Conservation (phyloP, 2,888 invertebrate genomes). For the Pegoplata infirma region DNA sequence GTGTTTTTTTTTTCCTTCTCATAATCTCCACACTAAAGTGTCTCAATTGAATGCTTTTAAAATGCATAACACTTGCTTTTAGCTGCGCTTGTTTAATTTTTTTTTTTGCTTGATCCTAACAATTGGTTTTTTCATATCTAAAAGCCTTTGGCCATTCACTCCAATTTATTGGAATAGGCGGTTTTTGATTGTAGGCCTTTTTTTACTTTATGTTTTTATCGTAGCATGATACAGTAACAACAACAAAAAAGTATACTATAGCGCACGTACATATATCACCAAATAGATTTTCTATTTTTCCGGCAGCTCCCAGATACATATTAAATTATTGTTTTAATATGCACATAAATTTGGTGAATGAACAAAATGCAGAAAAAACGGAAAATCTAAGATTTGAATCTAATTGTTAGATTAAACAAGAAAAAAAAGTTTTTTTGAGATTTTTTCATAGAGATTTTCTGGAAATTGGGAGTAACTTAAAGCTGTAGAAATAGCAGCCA, state of each 20-base stretch:
- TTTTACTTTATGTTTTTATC: not conserved
- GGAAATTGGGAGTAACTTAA: not conserved
- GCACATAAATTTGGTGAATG: constrained; percentile 56
- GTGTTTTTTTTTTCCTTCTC: not conserved
- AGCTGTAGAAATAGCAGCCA: constrained; percentile 10
- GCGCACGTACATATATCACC: constrained; percentile 47
- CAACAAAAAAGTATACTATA: not conserved
- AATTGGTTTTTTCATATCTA: not conserved
- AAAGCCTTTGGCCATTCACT: constrained; percentile 52
- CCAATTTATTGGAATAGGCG: constrained; percentile 43
- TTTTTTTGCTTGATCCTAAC: not conserved
- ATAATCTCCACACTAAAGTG: constrained; percentile 42
- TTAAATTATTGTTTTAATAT: constrained; percentile 61
- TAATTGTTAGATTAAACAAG: constrained; percentile 26
- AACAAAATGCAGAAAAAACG: constrained; percentile 12
- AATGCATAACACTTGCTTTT: constrained; percentile 50
- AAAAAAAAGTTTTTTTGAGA: not conserved
- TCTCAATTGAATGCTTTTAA: constrained; percentile 47
- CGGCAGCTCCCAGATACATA: constrained; percentile 56
- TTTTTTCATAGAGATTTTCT: not conserved
- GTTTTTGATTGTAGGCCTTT: constrained; percentile 22
- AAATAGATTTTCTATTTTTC: constrained; percentile 54
- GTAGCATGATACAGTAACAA: constrained; percentile 10
- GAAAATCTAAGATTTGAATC: constrained; percentile 48
- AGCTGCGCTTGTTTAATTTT: not conserved